Conservation (phyloP, 2,888 invertebrate species). For the Synanthedon formicaeformis region DNA sequence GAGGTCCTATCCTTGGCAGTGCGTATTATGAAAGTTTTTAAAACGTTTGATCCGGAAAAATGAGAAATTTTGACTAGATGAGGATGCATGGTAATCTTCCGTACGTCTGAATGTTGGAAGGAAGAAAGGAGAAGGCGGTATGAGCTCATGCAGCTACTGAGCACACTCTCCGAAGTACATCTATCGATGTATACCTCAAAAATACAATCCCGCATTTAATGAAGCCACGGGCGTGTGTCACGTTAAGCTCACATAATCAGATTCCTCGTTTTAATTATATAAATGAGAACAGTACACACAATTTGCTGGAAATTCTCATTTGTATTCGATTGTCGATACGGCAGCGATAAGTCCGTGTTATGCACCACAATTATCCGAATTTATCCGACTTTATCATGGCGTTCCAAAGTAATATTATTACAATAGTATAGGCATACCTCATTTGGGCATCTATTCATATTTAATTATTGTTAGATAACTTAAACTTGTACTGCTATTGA, state of each 20-base stretch:
- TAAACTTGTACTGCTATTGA: no score
- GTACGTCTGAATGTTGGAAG: no score
- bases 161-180: background rate
- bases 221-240: background rate
- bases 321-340: conserved; percentile 19
- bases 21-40: no score
- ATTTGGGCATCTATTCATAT: no score
- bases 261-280: conserved; percentile 7
- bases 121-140: no score
- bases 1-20: no score
- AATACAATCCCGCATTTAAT: background rate
- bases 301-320: conserved; percentile 13
- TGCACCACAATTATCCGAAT: conserved; percentile 11
- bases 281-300: conserved; percentile 3
- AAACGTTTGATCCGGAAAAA: no score
- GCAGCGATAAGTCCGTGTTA: conserved; percentile 26
- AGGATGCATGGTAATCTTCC: no score
- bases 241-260: conserved; percentile 3
- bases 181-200: background rate
- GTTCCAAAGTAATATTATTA: background rate
- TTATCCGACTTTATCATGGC: conserved; percentile 32
- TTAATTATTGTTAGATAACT: no score
- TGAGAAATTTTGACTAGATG: no score
- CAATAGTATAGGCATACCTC: background rate
- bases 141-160: no score